phyloP scores from a whole-genome alignment of 2,113 vertebrate species.

The Coptodon bakossiorum region DNA sequence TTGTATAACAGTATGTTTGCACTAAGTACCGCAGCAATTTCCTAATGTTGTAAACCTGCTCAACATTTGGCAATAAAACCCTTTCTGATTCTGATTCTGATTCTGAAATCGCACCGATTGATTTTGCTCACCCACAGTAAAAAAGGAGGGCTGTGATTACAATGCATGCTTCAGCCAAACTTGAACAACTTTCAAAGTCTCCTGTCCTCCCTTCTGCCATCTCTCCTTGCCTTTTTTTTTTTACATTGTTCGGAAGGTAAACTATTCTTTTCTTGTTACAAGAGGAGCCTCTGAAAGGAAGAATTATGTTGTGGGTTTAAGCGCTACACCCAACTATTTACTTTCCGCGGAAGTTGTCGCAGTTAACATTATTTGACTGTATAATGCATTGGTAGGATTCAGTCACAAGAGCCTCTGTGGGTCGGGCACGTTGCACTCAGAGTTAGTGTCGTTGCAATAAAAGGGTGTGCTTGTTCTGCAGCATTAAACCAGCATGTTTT shows the following conservation, averaged over 20 bases:
- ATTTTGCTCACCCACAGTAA: constrained; percentile 65
- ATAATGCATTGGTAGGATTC: neutral
- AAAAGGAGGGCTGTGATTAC: constrained; percentile 48
- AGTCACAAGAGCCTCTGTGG: neutral
- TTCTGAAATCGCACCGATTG: no score
- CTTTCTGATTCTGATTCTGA: no score
- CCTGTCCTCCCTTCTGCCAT: neutral
- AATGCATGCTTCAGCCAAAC: constrained; percentile 39
- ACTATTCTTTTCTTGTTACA: neutral
- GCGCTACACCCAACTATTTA: neutral
- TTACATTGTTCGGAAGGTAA: neutral
- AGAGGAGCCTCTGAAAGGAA: neutral
- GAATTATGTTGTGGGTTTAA: neutral
- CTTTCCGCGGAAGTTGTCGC: neutral
- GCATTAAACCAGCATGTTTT: neutral
- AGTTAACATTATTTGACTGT: neutral
- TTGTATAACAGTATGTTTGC: no score
- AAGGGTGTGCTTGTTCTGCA: neutral
- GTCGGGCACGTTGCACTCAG: neutral
- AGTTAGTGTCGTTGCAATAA: neutral
- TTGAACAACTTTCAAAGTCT: constrained; percentile 47
- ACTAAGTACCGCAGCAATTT: no score
- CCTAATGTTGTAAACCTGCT: no score
- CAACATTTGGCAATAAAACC: no score
- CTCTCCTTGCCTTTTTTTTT: neutral